Evolutionary conservation across 2,888 invertebrate species (phyloP).

Genomic region (Beris morrisii): DNA sequence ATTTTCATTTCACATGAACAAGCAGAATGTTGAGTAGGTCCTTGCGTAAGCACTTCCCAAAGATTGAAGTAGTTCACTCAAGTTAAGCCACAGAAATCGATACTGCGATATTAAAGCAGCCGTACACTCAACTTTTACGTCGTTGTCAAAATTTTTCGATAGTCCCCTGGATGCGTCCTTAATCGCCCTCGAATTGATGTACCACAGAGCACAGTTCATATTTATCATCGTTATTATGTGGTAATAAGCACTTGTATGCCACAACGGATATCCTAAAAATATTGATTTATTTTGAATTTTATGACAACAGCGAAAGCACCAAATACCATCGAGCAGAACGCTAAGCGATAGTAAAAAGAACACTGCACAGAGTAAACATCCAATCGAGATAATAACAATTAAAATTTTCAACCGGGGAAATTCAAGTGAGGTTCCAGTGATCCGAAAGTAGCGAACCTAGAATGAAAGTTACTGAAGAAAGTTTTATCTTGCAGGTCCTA

Average conservation of each 20-base stretch:
- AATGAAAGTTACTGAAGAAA: slow-evolving; percentile 4
- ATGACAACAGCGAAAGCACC: not conserved
- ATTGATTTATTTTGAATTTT: not conserved
- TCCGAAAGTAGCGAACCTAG: slow-evolving; percentile 61
- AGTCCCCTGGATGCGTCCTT: slow-evolving; percentile 64
- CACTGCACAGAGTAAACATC: slow-evolving; percentile 64
- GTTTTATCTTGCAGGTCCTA: not conserved
- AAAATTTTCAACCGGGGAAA: slow-evolving; percentile 64
- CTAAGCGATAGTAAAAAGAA: slow-evolving; percentile 64
- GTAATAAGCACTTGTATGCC: slow-evolving; percentile 61
- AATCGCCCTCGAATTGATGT: slow-evolving; percentile 69
- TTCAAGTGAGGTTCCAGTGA: slow-evolving; percentile 63
- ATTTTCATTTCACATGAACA: slow-evolving; percentile 60
- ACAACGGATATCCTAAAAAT: slow-evolving; percentile 61
- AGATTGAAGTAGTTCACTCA: slow-evolving; percentile 67
- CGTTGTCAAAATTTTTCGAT: slow-evolving; percentile 62
- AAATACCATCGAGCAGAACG: slow-evolving; percentile 59
- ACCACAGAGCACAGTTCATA: slow-evolving; percentile 73
- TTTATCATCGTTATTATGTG: slow-evolving; percentile 73
- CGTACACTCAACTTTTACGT: slow-evolving; percentile 61
- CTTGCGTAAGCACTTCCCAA: slow-evolving; percentile 69
- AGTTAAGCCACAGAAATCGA: slow-evolving; percentile 65
- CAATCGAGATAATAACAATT: slow-evolving; percentile 65
- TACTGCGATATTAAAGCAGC: slow-evolving; percentile 64
- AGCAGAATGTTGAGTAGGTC: slow-evolving; percentile 67